Percentiles rank a stretch among this genome's conserved stretches.
Evolutionary conservation across 2,113 vertebrate species (phyloP).

Genomic region (Psettodes erumei): DNA sequence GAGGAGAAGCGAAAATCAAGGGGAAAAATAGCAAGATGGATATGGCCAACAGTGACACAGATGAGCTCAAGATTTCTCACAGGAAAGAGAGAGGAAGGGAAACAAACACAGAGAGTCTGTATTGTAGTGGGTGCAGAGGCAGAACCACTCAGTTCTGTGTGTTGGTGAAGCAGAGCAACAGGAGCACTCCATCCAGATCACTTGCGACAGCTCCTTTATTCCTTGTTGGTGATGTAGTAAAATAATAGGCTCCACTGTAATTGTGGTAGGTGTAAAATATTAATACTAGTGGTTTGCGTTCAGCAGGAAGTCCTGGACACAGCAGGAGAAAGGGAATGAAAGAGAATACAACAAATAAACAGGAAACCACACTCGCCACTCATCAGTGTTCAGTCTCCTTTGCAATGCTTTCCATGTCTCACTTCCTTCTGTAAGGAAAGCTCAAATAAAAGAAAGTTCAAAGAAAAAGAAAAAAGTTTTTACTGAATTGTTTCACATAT

Average conservation of each 20-base stretch:
- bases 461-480: too few species aligned
- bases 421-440: too few species aligned
- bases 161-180: slow-evolving; percentile 20
- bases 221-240: not conserved
- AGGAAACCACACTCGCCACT: not conserved
- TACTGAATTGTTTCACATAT: too few species aligned
- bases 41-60: not conserved
- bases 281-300: slow-evolving; percentile 20
- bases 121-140: not conserved
- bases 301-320: slow-evolving; percentile 41
- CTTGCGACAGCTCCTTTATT: slow-evolving; percentile 11
- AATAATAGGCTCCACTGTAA: not conserved
- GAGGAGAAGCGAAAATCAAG: slow-evolving; percentile 44
- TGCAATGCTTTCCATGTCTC: not conserved
- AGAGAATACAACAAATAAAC: slow-evolving; percentile 17
- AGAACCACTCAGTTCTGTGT: not conserved
- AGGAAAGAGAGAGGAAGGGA: not conserved
- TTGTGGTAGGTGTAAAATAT: slow-evolving; percentile 55
- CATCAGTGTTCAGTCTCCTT: not conserved
- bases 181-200: not conserved
- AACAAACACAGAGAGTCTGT: not conserved
- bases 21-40: not conserved
- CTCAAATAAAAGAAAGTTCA: too few species aligned
- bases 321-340: slow-evolving; percentile 28
- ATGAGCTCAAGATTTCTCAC: slow-evolving; percentile 2